Conservation (phyloP, 2,113 vertebrate species). For the Potamarius usumacintae region DNA sequence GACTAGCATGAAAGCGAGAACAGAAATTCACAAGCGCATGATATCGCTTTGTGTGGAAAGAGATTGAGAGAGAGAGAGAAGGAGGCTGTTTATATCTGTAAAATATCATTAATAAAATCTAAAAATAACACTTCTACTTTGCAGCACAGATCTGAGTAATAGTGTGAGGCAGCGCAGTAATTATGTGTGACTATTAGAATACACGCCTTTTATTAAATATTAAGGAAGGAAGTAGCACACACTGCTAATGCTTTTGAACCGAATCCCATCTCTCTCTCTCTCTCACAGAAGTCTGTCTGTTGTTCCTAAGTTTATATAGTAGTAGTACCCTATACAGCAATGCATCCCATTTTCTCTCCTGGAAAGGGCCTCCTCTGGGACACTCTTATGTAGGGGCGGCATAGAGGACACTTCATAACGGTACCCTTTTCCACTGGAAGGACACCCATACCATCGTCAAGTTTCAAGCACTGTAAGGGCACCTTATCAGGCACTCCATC, state of each 20-base stretch:
- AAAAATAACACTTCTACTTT: constrained; percentile 73
- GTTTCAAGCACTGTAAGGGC: too few species aligned
- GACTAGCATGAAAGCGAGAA: constrained; percentile 62
- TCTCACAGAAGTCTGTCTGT: too few species aligned
- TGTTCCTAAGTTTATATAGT: too few species aligned
- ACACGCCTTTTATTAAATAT: constrained; percentile 71
- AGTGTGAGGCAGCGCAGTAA: constrained; percentile 65
- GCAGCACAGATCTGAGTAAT: constrained; percentile 62
- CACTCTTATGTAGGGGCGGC: too few species aligned
- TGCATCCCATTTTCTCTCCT: too few species aligned
- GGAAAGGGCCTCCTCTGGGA: too few species aligned
- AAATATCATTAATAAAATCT: constrained; percentile 70
- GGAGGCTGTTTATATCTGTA: constrained; percentile 57
- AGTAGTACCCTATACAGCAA: too few species aligned
- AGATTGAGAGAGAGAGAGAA: constrained; percentile 23
- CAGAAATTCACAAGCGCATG: constrained; percentile 20
- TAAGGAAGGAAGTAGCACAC: constrained; percentile 66
- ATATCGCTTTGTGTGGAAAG: constrained; percentile 23
- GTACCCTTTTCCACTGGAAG: too few species aligned
- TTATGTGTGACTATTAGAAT: constrained; percentile 71
- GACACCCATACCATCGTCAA: too few species aligned
- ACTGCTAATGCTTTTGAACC: constrained; percentile 59
- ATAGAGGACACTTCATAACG: too few species aligned
- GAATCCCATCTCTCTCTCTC: neutral
- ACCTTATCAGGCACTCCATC: too few species aligned